phyloP scores from a whole-genome alignment of 2,888 invertebrate genomes.

The Sesia apiformis region DNA sequence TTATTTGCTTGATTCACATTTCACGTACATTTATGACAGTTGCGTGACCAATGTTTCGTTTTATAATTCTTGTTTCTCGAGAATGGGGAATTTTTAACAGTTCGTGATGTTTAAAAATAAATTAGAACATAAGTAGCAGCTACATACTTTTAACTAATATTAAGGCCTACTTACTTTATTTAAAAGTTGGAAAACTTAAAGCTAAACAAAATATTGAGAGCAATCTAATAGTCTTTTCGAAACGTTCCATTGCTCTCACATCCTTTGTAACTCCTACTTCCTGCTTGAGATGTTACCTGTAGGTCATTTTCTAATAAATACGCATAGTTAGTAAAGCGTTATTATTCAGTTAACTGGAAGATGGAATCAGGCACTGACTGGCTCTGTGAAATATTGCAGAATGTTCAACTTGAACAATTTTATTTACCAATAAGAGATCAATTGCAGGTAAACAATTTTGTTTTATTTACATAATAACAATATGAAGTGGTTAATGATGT shows the following conservation, averaged over 20 bases:
- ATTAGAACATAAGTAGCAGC: no score
- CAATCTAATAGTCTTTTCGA: no score
- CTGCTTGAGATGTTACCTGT: constrained; percentile 54
- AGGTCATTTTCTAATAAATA: constrained; percentile 20
- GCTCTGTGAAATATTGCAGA: constrained; percentile 88
- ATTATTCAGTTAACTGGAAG: constrained; percentile 13
- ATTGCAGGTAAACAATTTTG: constrained; percentile 78
- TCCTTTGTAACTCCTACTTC: constrained; percentile 42
- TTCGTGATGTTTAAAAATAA: no score
- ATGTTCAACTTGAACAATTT: constrained; percentile 95
- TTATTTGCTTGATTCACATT: no score
- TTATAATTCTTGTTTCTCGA: no score
- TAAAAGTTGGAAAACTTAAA: no score
- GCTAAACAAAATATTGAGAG: no score
- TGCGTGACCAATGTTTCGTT: no score
- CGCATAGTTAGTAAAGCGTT: constrained; percentile 11
- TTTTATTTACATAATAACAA: not conserved
- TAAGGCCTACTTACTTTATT: no score
- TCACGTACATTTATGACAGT: no score
- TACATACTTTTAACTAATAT: no score
- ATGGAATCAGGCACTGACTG: constrained; percentile 79
- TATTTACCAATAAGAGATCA: constrained; percentile 92
- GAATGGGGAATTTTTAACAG: no score
- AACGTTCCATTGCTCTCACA: not conserved
- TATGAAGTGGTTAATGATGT: not conserved